Percentiles rank a stretch among this genome's conserved stretches.
These are phyloP conservation scores for Halesus radiatus DNA, from an alignment of 1,140 invertebrate species.

Conservation along the genomic window DNA sequence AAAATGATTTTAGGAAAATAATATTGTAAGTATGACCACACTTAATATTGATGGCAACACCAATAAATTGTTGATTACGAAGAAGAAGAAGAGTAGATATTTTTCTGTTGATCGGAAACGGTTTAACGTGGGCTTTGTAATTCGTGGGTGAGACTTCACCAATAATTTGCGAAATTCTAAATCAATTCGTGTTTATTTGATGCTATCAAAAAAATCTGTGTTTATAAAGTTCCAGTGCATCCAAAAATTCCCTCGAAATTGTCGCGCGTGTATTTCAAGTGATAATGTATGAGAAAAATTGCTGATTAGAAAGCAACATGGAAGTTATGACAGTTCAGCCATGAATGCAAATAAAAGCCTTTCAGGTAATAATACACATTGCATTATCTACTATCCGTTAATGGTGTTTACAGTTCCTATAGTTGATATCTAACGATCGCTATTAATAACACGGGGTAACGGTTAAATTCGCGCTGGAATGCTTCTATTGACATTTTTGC, in stretches of 20 bases:
- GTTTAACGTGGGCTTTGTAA: conserved; percentile 52
- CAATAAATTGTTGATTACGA: conserved; percentile 15
- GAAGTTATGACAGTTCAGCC: conserved; percentile 71
- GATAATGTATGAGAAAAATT: conserved; percentile 48
- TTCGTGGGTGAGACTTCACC: conserved; percentile 46
- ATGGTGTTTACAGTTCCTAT: conserved; percentile 21
- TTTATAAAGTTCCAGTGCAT: not conserved
- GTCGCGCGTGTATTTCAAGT: conserved; percentile 19
- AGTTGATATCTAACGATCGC: not conserved
- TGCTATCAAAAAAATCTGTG: conserved; percentile 1
- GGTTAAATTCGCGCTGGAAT: conserved; percentile 4
- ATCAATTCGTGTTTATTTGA: conserved; percentile 3
- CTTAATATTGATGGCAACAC: not conserved
- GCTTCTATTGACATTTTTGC: conserved; percentile 36
- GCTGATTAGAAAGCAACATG: conserved; percentile 70
- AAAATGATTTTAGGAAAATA: too few relatives aligned
- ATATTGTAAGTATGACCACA: not conserved
- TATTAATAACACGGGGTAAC: conserved; percentile 6
- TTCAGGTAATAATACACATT: conserved; percentile 34
- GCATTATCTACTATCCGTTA: conserved; percentile 13
- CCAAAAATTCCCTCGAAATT: not conserved
- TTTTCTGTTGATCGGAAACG: conserved; percentile 50
- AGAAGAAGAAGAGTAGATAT: conserved; percentile 7
- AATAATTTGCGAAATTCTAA: conserved; percentile 35
- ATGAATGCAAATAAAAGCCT: conserved; percentile 72